Evolutionary conservation across 37 sponge, comb jelly and placozoan genomes (phyloP), one percentile per base, ranked within the genome.

Genomic region (Halichondria panicea): DNA sequence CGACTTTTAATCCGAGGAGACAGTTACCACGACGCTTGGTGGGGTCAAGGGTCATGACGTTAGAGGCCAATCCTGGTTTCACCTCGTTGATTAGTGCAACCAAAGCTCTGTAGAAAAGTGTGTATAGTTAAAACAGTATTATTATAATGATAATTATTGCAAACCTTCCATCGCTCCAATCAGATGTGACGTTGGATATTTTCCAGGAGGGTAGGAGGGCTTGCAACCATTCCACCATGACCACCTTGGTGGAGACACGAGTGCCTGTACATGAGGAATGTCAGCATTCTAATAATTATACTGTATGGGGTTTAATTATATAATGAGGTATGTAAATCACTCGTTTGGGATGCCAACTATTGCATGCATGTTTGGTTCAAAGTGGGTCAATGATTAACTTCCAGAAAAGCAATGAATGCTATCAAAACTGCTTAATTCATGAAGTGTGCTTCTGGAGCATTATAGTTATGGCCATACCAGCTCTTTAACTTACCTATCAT

Each of bases 151-250:
- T 58, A 24, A 58, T 58, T 58, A n/a, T 58, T 58, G 27, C 35
- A 4, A 2, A 75, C 76, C 76, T 61, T 34, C 92, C 92, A 60
- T 87, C 80, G 15, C 60, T 73, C 84, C 84, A 92, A 69, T 92
- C 84, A 2, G 71, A 77, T 30, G 84, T 83, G 63, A 92, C 43
- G 62, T 92, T 92, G 65, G 79, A 68, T 45, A 92, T 83, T 21
- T 66, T 72, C 66, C 78, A 79, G 3, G 43, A 38, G 0, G 93
- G 93, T 21, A 92, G 63, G 35, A 92, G 42, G 36, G 92, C 70
- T 9, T 76, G 64, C 7, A 86, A 35, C 92, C 92, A 92, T 2
- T 75, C 69, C 21, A 87, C 42, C 84, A 92, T 86, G 21, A 83
- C 75, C 43, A 68, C 50, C 43, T 74, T 83, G 27, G 84, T 70